phyloP scores from a whole-genome alignment of 2,888 invertebrate species.

The Serripes groenlandicus region DNA sequence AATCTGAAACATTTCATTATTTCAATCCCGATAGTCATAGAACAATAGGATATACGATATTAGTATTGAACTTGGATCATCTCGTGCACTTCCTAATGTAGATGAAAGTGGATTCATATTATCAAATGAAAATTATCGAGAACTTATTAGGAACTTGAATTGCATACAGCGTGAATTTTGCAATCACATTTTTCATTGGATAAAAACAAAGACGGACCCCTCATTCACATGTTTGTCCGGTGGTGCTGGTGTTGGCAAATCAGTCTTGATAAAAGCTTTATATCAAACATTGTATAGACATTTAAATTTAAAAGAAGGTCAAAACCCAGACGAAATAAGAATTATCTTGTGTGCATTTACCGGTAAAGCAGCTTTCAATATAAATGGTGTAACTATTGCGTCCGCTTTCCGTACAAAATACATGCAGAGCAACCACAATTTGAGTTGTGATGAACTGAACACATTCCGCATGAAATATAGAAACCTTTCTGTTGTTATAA shows the following conservation, averaged over 20 bases:
- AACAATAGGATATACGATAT: slow-evolving; percentile 52
- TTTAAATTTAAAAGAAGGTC: slow-evolving; percentile 40
- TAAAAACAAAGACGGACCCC: slow-evolving; percentile 49
- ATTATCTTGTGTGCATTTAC: slow-evolving; percentile 61
- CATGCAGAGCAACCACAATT: slow-evolving; percentile 38
- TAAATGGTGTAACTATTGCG: slow-evolving; percentile 57
- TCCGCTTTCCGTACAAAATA: slow-evolving; percentile 47
- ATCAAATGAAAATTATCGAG: slow-evolving; percentile 30
- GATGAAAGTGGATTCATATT: slow-evolving; percentile 26
- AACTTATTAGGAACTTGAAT: slow-evolving; percentile 29
- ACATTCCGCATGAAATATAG: slow-evolving; percentile 52
- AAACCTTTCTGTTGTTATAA: slow-evolving; percentile 56
- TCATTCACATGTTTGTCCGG: slow-evolving; percentile 56
- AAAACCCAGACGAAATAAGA: slow-evolving; percentile 61
- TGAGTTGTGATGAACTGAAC: slow-evolving; percentile 55
- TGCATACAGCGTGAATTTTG: slow-evolving; percentile 51
- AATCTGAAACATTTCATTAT: slow-evolving; percentile 46
- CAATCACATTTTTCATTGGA: slow-evolving; percentile 27
- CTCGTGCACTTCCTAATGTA: slow-evolving; percentile 10
- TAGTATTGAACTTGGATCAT: slow-evolving; percentile 46
- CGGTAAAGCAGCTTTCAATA: slow-evolving; percentile 61
- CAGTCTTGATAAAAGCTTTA: slow-evolving; percentile 51
- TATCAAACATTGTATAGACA: slow-evolving; percentile 53
- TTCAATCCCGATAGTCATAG: slow-evolving; percentile 47
- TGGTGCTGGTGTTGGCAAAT: slow-evolving; percentile 61